Evolutionary conservation across 2,797 vertebrate genomes (phyloP).

Genomic region (Spinus pinus): DNA sequence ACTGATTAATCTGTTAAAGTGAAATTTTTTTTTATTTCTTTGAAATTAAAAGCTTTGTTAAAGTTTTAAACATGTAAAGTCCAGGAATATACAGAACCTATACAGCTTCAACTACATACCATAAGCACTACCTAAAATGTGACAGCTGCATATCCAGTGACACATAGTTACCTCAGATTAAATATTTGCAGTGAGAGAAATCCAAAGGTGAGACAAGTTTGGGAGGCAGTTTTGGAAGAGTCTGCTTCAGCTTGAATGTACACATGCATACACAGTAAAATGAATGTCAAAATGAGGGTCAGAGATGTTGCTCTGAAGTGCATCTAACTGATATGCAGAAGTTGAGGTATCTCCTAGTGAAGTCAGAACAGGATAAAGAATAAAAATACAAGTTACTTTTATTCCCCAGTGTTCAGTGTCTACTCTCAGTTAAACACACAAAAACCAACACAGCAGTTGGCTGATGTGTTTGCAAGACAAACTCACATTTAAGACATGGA

Average conservation of each 20-base stretch:
- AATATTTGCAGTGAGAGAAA: neutral
- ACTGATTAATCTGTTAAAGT: neutral
- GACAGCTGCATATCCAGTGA: neutral
- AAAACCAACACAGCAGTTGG: neutral
- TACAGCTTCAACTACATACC: neutral
- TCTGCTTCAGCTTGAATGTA: neutral
- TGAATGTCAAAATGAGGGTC: neutral
- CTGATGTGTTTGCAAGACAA: neutral
- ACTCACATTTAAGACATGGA: neutral
- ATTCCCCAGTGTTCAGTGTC: neutral
- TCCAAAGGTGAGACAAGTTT: neutral
- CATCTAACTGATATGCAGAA: neutral
- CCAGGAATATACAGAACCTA: neutral
- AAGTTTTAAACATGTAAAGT: neutral
- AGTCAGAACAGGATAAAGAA: neutral
- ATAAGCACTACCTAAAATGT: neutral
- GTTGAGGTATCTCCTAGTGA: neutral
- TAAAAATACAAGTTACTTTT: neutral
- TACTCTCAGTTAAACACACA: neutral
- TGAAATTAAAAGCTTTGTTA: neutral
- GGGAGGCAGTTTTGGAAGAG: neutral
- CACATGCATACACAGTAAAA: neutral
- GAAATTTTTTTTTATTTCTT: neutral
- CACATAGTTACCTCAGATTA: neutral
- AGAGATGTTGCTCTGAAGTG: neutral